These are phyloP conservation scores for Anastatus disparis DNA, from an alignment of 1,140 invertebrate species.

Conservation along the genomic window DNA sequence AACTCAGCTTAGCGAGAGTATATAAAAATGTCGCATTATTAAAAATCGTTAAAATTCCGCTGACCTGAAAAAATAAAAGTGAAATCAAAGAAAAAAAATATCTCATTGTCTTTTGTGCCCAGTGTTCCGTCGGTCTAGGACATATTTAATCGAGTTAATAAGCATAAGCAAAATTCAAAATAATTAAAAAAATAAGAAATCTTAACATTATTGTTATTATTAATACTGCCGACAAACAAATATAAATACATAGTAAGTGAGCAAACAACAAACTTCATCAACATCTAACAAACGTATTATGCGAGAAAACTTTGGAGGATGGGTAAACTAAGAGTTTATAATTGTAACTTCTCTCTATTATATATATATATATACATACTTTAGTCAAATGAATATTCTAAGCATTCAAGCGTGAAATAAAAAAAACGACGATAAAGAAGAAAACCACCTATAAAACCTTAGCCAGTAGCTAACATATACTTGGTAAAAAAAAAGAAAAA, in stretches of 20 bases:
- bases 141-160: too few species aligned
- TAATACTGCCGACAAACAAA: constrained; percentile 1
- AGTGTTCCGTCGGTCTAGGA: too few species aligned
- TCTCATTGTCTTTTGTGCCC: too few species aligned
- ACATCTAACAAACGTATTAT: constrained; percentile 33
- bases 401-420: constrained; percentile 18
- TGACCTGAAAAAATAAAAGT: too few species aligned
- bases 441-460: background rate
- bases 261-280: constrained; percentile 35
- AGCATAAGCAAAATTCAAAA: too few species aligned
- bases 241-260: constrained; percentile 18
- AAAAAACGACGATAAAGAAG: background rate
- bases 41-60: constrained; percentile 34
- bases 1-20: background rate
- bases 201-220: too few species aligned
- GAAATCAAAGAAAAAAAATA: too few species aligned
- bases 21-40: constrained; percentile 11
- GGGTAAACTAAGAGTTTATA: constrained; percentile 40
- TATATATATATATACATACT: constrained; percentile 17
- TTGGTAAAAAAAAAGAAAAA: background rate
- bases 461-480: background rate
- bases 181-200: too few species aligned
- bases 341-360: constrained; percentile 36
- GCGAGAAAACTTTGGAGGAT: constrained; percentile 36
- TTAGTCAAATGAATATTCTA: constrained; percentile 34